Evolutionary conservation across 2,888 invertebrate genomes (phyloP), one percentile per base, ranked within the genome.

Genomic region (Acheta domesticus): DNA sequence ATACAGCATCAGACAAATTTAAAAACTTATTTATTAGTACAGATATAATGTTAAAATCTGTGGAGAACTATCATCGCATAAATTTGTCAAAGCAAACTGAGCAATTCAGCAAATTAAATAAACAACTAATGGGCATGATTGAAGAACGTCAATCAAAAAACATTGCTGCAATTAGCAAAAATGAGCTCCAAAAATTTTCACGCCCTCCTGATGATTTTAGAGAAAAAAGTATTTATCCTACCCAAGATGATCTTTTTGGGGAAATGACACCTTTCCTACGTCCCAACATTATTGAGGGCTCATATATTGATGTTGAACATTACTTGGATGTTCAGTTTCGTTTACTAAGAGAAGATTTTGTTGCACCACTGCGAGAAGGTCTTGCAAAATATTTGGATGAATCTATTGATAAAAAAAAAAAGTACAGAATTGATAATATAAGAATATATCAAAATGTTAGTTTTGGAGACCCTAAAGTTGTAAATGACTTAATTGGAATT

Each of bases 301-400:
- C 89, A 0, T 95, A 93, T 85, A 84, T 87, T 1, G 88, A 88
- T 84, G 88, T 92, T 1, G 89, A 92, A 76, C 91, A 94, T 84
- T 96, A 96, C 85, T 87, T 96, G 48, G 93, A 94, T 83, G 88
- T 92, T n/a, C 95, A 81, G 83, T 94, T 94, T 84, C 89, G 93
- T 73, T 87, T 96, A 62, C 85, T 96, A 77, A 87, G 94, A 50
- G 95, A 96, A 87, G 96, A 96, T 86, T 95, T 93, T 84, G 89
- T 94, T 50, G 88, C 89, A 21, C 94, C 96, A 0, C 85, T 96
- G 48, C 87, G 93, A 62, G 89, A 92, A 84, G 93, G 93, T 81
- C 89, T 94, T 85, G 85, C 85, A 82, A 88, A 89, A 84, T 91
- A 89, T 83, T 84, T 88, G 82, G 88, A 89, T 84, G 87, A 89